phyloP scores from a whole-genome alignment of 2,888 invertebrate species.

The Epistrophella euchroma region DNA sequence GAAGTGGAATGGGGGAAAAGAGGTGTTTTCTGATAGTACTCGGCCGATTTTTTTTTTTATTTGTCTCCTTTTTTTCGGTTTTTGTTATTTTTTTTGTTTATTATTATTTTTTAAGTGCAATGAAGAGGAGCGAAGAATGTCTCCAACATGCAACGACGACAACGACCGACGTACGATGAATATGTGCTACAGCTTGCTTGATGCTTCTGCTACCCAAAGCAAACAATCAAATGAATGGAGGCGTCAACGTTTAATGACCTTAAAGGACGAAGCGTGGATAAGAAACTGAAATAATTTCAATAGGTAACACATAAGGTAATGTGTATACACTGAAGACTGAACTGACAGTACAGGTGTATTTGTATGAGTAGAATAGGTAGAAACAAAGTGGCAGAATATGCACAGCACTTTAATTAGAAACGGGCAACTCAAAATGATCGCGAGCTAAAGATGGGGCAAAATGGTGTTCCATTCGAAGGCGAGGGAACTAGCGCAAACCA shows the following conservation, averaged over 20 bases:
- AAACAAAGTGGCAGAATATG: constrained; percentile 50
- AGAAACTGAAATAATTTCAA: constrained; percentile 74
- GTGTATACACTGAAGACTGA: not conserved
- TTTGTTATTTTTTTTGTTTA: constrained; percentile 50
- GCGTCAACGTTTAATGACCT: constrained; percentile 80
- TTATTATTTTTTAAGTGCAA: constrained; percentile 60
- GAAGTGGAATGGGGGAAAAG: constrained; percentile 31
- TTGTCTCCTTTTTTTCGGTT: constrained; percentile 12
- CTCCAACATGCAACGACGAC: constrained; percentile 60
- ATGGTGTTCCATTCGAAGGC: not conserved
- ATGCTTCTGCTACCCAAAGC: constrained; percentile 58
- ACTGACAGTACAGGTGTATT: constrained; percentile 9
- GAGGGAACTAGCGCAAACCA: not conserved
- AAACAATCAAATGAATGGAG: constrained; percentile 73
- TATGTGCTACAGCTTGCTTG: constrained; percentile 51
- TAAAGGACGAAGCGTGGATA: constrained; percentile 80
- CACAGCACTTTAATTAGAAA: constrained; percentile 70
- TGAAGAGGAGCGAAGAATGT: constrained; percentile 73
- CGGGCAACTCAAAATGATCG: constrained; percentile 48
- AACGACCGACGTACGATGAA: constrained; percentile 62
- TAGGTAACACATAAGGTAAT: constrained; percentile 54
- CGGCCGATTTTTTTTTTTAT: constrained; percentile 27
- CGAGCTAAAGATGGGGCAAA: not conserved
- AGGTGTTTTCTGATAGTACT: constrained; percentile 48
- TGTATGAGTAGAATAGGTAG: constrained; percentile 3